Evolutionary conservation across 2,797 vertebrate genomes (phyloP), one percentile per base, ranked within the genome.

Genomic region (Oryzias dopingdopingensis): DNA sequence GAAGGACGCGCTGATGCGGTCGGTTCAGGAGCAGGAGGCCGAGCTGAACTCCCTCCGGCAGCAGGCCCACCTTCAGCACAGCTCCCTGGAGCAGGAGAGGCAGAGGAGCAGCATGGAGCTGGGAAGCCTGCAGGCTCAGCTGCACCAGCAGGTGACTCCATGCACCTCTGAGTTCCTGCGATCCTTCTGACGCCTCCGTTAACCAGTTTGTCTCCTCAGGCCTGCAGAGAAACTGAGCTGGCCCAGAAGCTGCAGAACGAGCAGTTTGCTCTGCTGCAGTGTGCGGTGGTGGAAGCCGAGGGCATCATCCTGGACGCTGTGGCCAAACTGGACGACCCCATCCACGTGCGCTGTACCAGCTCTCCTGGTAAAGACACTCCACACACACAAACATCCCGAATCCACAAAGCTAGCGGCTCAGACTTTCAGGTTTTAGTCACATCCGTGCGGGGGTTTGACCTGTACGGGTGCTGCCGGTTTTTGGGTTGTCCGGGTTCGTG

Each of bases 221-320:
- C 91, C 22, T 84, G 69, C 14, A 68, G 62, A 14, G 90, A 92
- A 67, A 85, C 2, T 0, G 77, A 69, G 1, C 86, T 94, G 56
- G 57, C 74, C 62, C 80, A 60, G 60, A 90, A 70, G 78, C 81
- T 92, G 70, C 90, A 91, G 59, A 72, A 92, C 12, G 93, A 95
- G 64, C 93, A 91, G 85, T 92, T 91, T 61, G 81, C 75, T 51
- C 86, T 98, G 56, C 89, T 98, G 59, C 89, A 85, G 69, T 90
- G 91, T 42, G 89, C 91, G 0, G 74, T 93, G 2, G 91, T 81
- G 59, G 94, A 96, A 64, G 95, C 94, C 0, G 91, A 96, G 76
- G 85, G 81, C 32, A 94, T 96, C 81, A 86, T 99, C 7, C 91
- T 92, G 77, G 95, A 96, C 0, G 92, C 96, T 0, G 90, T 98